Conservation (phyloP, 2,888 invertebrate species). For the Sericinus montela region DNA sequence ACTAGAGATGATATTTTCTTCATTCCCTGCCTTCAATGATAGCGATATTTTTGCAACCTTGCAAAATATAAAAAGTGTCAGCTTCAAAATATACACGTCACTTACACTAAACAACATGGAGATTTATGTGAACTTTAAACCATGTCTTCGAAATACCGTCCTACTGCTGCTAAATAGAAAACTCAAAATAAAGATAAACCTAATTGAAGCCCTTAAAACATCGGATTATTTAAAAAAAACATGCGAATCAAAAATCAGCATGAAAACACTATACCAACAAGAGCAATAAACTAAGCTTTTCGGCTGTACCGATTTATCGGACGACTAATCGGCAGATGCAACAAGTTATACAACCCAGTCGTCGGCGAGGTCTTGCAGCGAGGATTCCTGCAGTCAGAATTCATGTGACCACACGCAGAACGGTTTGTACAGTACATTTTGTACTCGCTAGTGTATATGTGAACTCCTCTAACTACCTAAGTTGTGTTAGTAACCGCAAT, state of each 20-base stretch:
- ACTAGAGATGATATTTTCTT: too few relatives aligned
- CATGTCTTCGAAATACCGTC: too few relatives aligned
- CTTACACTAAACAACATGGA: too few relatives aligned
- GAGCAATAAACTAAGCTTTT: neutral
- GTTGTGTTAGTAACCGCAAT: neutral
- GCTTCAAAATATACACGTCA: too few relatives aligned
- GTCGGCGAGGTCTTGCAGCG: conserved; percentile 47
- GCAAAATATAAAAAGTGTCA: too few relatives aligned
- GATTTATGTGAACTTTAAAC: too few relatives aligned
- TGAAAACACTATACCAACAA: neutral
- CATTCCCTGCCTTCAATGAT: too few relatives aligned
- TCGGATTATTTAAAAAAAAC: neutral
- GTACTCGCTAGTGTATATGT: neutral
- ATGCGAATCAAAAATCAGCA: neutral
- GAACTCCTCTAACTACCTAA: neutral
- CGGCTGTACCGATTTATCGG: conserved; percentile 26
- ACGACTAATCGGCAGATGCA: conserved; percentile 53
- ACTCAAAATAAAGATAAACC: too few relatives aligned
- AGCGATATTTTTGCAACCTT: too few relatives aligned
- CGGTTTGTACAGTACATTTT: conserved; percentile 50
- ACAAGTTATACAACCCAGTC: conserved; percentile 36
- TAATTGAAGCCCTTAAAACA: too few relatives aligned
- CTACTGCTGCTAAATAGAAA: too few relatives aligned
- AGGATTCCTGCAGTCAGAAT: conserved; percentile 61
- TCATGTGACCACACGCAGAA: conserved; percentile 58